Base-by-base conservation (phyloP, 2,888 invertebrate genomes). In the Smittia sp. region DNA sequence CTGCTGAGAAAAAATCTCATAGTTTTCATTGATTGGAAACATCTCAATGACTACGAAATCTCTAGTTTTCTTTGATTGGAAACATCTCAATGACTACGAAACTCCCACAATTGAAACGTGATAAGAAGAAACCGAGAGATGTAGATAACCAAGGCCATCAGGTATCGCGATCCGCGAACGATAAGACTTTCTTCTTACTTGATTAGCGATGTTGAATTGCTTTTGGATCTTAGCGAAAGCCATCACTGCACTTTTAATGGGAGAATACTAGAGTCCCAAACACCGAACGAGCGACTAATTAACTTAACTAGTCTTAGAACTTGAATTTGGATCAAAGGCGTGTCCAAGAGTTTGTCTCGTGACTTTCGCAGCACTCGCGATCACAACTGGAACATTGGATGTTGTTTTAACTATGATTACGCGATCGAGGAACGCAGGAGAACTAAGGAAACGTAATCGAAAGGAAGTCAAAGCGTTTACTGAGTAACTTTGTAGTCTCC, bases 181-280 rank as follows among this genome's bases (percentile, higher is more conserved):
- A n/a, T n/a, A n/a, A n/a, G n/a, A n/a, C 22, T 58, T 20, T 20
- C 58, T 4, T 18, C 83, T 83, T 83, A 90, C 91, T 87, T 92
- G 92, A 84, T 93, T 93, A 76, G 92, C 92, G 83, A 93, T 93
- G 84, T 93, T 93, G 80, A 93, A 88, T 82, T 93, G 92, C 82
- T 93, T 93, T 81, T 90, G 90, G 77, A 93, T 85, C 75, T 92
- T 92, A 76, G 92, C 91, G 80, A 93, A 89, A 83, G 93, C 92
- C 93, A 93, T 93, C 79, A 80, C 83, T 76, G n/a, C 41, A n/a
- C 41, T 9, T 9, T 39, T 39, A n/a, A n/a, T n/a, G n/a, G n/a
- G n/a, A n/a, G n/a, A n/a, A n/a, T n/a, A n/a, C n/a, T n/a, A n/a
- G n/a, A 24, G 6, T n/a, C 58, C 24, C 24, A 27, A 63, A 63